These are phyloP conservation scores for Prunella himalayana DNA, from an alignment of 2,113 vertebrate genomes.

Conservation along the genomic window DNA sequence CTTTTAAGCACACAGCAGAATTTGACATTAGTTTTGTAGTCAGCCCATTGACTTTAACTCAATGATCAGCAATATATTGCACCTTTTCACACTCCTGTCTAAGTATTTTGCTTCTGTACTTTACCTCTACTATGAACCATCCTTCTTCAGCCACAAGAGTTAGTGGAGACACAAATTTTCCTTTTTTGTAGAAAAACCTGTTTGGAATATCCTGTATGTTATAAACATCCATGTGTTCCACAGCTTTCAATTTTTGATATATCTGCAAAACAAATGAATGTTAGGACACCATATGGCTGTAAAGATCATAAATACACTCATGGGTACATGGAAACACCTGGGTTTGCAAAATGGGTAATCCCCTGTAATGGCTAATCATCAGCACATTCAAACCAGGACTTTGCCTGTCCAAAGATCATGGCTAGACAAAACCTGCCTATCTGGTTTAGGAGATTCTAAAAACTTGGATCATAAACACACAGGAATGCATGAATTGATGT, in stretches of 20 bases:
- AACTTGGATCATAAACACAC: neutral
- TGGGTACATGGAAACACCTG: neutral
- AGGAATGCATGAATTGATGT: neutral
- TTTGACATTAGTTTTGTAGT: neutral
- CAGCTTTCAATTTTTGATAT: constrained; percentile 72
- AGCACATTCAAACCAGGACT: neutral
- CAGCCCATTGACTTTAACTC: neutral
- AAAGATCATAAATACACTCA: neutral
- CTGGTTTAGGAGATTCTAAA: neutral
- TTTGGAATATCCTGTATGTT: constrained; percentile 79
- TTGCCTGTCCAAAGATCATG: neutral
- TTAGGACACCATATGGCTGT: neutral
- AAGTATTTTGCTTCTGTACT: neutral
- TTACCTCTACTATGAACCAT: constrained; percentile 93
- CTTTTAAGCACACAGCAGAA: neutral
- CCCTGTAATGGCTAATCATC: neutral
- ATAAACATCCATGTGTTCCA: constrained; percentile 83
- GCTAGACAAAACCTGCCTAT: neutral
- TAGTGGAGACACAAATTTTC: constrained; percentile 87
- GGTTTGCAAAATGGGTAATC: neutral
- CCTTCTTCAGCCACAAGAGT: constrained; percentile 89
- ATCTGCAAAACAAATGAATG: constrained; percentile 72
- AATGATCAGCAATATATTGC: neutral
- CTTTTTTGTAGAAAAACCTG: constrained; percentile 86
- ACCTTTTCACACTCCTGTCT: neutral